Evolutionary conservation across 2,888 invertebrate species (phyloP).

Genomic region (Cheilosia scutellata): DNA sequence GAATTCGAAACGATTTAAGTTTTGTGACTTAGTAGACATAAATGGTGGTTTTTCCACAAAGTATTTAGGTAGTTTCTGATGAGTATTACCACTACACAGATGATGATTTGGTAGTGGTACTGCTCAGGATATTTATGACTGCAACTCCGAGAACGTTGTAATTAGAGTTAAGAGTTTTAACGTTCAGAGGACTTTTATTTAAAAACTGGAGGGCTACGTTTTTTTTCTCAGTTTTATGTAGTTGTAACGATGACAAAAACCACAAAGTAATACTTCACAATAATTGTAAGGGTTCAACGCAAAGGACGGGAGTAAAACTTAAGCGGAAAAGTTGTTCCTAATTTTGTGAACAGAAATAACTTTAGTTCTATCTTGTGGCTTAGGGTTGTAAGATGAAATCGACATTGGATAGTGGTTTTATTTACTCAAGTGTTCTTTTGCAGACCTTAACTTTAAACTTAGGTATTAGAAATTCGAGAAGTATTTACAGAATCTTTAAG

Average conservation of each 20-base stretch:
- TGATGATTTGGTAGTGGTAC: constrained; percentile 20
- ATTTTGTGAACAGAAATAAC: not conserved
- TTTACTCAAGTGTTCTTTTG: too few relatives aligned
- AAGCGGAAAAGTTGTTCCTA: constrained; percentile 28
- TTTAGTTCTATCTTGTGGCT: not conserved
- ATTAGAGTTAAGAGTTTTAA: constrained; percentile 65
- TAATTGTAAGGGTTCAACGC: constrained; percentile 40
- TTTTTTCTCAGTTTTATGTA: constrained; percentile 41
- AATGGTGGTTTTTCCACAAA: constrained; percentile 46
- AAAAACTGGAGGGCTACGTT: constrained; percentile 12
- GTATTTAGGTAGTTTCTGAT: constrained; percentile 46
- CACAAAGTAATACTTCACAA: constrained; percentile 61
- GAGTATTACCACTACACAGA: constrained; percentile 8
- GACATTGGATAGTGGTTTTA: too few relatives aligned
- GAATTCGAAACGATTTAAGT: constrained; percentile 63
- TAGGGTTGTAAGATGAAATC: not conserved
- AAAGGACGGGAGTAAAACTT: constrained; percentile 19
- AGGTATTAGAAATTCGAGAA: too few relatives aligned
- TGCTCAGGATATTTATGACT: constrained; percentile 56
- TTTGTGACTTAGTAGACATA: constrained; percentile 56
- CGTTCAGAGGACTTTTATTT: not conserved
- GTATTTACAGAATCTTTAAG: too few relatives aligned
- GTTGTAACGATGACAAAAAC: constrained; percentile 44
- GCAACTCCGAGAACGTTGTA: constrained; percentile 49
- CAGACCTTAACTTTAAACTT: too few relatives aligned